Base-by-base conservation (phyloP, 2,113 vertebrate genomes). In the Nettapus auritus region DNA sequence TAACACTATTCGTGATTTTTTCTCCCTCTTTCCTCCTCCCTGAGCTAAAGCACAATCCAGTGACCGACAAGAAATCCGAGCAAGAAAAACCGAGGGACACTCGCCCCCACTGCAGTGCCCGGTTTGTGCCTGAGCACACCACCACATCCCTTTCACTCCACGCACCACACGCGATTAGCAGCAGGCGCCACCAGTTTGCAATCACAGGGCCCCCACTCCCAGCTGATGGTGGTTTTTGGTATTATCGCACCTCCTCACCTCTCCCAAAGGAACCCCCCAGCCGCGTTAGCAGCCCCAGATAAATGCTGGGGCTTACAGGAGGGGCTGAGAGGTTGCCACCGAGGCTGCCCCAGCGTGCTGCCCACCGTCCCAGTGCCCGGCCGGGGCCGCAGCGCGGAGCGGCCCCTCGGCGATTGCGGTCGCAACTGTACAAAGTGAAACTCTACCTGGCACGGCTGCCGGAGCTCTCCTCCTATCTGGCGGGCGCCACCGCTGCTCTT, bases 361-460 rank as follows among this genome's bases (percentile, higher is more conserved):
- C 79, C 67, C 70, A 20, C 20, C 33, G 28, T 18, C 63, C 23
- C 55, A 28, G 11, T 13, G 63, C 7, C 34, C 21, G 56, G 5
- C 34, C 21, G 20, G 17, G n/a, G 46, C 46, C 20, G 2, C 74
- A 17, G 38, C 50, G 78, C 60, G 36, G 71, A 88, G 81, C 77
- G 67, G 9, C 6, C 52, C 31, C 67, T 68, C 46, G 86, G 86
- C 86, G 71, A 88, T 79, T 81, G 94, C 92, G 88, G 94, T 52
- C 57, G 93, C 88, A 88, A 88, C 66, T 5, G 85, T 76, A 97
- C 93, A 93, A 97, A 97, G 92, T 82, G 91, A 95, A 96, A 97
- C 88, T 97, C 97, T 98, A 98, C 98, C 98, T 98, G 97, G 33
- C 83, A 70, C 64, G 93, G 97, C 69, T 68, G 94, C 83, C 79